Conservation (phyloP, 2,888 invertebrate species). For the Drosophila nr. medialis region DNA sequence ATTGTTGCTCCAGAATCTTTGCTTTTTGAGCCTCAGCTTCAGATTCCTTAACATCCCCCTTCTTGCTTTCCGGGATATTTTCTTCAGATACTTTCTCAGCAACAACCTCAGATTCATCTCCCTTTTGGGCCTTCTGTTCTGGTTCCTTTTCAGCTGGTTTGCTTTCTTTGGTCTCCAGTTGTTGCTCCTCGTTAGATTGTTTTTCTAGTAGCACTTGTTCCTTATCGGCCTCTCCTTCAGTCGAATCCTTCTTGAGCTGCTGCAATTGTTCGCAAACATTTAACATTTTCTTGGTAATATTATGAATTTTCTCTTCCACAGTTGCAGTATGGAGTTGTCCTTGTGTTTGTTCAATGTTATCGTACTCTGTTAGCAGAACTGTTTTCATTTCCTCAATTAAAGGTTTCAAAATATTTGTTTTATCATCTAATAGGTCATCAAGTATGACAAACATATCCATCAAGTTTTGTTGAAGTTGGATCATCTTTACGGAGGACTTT, state of each 20-base stretch:
- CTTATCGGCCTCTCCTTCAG: not conserved
- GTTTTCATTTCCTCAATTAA: slow-evolving; percentile 62
- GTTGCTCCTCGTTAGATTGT: not conserved
- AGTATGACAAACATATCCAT: slow-evolving; percentile 80
- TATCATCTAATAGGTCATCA: slow-evolving; percentile 66
- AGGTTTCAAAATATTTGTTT: slow-evolving; percentile 28
- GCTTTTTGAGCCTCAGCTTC: not conserved
- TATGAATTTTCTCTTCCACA: slow-evolving; percentile 46
- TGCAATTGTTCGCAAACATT: slow-evolving; percentile 52
- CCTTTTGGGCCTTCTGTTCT: slow-evolving; percentile 3
- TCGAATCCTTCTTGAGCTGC: slow-evolving; percentile 1
- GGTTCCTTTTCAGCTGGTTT: no score
- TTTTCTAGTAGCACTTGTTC: not conserved
- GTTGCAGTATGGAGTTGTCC: slow-evolving; percentile 30
- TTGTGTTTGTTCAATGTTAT: slow-evolving; percentile 57
- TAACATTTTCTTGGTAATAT: slow-evolving; percentile 47
- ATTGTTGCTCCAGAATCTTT: not conserved
- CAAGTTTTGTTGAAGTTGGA: slow-evolving; percentile 76
- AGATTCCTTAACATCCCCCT: fast-evolving
- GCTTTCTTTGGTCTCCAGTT: no score
- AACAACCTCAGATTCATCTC: not conserved
- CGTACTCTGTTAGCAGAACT: slow-evolving; percentile 55
- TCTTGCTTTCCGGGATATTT: not conserved
- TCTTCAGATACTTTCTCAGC: not conserved
- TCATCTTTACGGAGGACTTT: slow-evolving; percentile 75